phyloP scores from a whole-genome alignment of 1,140 invertebrate genomes.

The Diachasma alloeum region DNA sequence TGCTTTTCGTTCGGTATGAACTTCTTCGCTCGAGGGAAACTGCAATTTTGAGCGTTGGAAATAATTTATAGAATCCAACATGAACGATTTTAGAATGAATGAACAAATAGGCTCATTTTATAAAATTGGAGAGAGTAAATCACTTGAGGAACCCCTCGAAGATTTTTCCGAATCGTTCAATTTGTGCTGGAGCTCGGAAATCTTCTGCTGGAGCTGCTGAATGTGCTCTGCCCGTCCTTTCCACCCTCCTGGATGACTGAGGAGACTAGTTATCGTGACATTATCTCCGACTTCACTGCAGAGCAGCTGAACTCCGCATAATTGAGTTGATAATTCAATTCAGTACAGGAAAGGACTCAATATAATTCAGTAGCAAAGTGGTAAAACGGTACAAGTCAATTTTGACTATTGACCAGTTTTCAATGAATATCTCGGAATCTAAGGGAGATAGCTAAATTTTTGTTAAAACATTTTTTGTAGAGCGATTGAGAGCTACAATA shows the following conservation, averaged over 20 bases:
- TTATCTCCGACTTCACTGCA: constrained; percentile 69
- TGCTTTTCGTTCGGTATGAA: constrained; percentile 56
- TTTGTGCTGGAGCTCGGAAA: constrained; percentile 71
- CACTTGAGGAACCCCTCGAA: constrained; percentile 7
- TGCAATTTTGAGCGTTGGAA: not conserved
- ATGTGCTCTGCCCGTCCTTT: constrained; percentile 78
- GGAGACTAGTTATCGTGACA: constrained; percentile 56
- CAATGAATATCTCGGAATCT: too few species aligned
- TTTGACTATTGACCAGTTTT: too few species aligned
- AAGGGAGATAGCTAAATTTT: too few species aligned
- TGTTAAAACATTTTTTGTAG: too few species aligned
- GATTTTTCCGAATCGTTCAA: constrained; percentile 50
- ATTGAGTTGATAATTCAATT: too few species aligned
- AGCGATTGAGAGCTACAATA: too few species aligned
- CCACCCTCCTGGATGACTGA: constrained; percentile 68
- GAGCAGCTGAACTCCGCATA: constrained; percentile 44
- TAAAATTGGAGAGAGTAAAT: not conserved
- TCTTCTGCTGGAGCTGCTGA: constrained; percentile 70
- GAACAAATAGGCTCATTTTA: not conserved
- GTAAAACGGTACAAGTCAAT: too few species aligned
- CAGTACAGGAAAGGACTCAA: too few species aligned
- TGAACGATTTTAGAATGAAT: not conserved
- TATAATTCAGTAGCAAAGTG: too few species aligned
- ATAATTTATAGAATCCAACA: not conserved
- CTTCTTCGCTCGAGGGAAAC: constrained; percentile 37